phyloP scores from a whole-genome alignment of 2,888 invertebrate genomes.

The Zonitis immaculata region DNA sequence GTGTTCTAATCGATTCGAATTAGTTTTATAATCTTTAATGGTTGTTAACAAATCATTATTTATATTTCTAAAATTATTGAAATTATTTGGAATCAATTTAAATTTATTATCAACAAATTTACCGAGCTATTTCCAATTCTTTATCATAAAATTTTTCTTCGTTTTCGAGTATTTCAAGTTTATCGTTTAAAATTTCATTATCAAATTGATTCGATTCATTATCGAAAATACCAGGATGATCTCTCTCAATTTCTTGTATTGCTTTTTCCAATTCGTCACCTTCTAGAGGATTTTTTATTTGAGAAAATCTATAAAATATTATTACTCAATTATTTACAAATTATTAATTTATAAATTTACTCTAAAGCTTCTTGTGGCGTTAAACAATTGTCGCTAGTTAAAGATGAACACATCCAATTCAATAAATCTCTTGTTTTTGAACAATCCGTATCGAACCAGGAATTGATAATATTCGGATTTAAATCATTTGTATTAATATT shows the following conservation, averaged over 20 bases:
- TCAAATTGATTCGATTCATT: constrained; percentile 30
- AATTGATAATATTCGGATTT: constrained; percentile 33
- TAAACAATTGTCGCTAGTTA: constrained; percentile 34
- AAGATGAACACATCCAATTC: constrained; percentile 36
- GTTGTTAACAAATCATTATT: too few relatives aligned
- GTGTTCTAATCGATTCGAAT: constrained; percentile 26
- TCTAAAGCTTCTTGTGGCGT: constrained; percentile 26
- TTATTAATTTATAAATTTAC: constrained; percentile 19
- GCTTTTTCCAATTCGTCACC: constrained; percentile 24
- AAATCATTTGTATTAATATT: constrained; percentile 29
- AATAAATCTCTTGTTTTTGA: constrained; percentile 31
- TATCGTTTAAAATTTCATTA: constrained; percentile 30
- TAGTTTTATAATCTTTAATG: too few relatives aligned
- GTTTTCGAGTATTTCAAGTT: constrained; percentile 27
- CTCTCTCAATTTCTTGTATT: constrained; percentile 23
- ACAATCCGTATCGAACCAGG: constrained; percentile 42
- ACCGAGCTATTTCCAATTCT: too few relatives aligned
- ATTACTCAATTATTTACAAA: not conserved
- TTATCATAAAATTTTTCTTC: constrained; percentile 19
- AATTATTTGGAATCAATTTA: too few relatives aligned
- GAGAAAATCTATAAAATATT: constrained; percentile 25
- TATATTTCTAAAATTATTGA: too few relatives aligned
- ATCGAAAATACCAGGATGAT: constrained; percentile 34
- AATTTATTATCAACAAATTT: too few relatives aligned
- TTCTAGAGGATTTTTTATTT: constrained; percentile 15